phyloP scores from a whole-genome alignment of 2,113 vertebrate species.

The Saccopteryx bilineata region DNA sequence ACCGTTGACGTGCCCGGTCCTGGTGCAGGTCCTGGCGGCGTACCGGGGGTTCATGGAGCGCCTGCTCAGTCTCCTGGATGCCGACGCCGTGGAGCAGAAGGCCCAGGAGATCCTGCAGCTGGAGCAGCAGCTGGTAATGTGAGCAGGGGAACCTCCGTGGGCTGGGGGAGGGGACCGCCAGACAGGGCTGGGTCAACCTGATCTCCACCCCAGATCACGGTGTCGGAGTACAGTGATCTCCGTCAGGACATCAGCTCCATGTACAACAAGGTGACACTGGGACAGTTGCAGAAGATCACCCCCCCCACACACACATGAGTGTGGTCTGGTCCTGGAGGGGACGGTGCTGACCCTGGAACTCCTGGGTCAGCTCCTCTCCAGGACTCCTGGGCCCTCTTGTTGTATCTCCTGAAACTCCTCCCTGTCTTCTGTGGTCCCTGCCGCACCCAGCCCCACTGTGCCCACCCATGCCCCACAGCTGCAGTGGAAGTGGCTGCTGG shows the following conservation, averaged over 20 bases:
- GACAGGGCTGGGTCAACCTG: not conserved
- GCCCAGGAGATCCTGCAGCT: slow-evolving; percentile 96
- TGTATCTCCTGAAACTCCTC: not conserved
- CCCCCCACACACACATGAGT: slow-evolving; percentile 96
- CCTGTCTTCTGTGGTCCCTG: not conserved
- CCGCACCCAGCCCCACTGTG: not conserved
- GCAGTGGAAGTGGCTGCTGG: slow-evolving; percentile 96
- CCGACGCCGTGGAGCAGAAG: slow-evolving; percentile 93
- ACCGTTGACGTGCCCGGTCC: not conserved
- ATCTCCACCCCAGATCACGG: slow-evolving; percentile 91
- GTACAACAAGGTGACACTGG: slow-evolving; percentile 97
- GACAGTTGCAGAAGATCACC: slow-evolving; percentile 94
- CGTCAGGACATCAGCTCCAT: slow-evolving; percentile 94
- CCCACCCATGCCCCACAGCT: slow-evolving; percentile 85
- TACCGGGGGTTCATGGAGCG: slow-evolving; percentile 97
- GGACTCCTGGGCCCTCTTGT: not conserved
- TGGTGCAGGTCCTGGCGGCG: slow-evolving; percentile 92
- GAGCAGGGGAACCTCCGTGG: slow-evolving; percentile 73
- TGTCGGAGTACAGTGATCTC: slow-evolving; percentile 95
- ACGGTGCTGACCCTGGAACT: not conserved
- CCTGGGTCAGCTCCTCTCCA: not conserved
- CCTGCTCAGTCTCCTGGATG: slow-evolving; percentile 95
- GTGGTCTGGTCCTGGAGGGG: not conserved
- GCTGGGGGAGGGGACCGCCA: fast-evolving
- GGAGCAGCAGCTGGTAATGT: slow-evolving; percentile 97